Evolutionary conservation across 2,888 invertebrate species (phyloP), one percentile per base, ranked within the genome.

Genomic region (Caenorhabditis doughertyi): DNA sequence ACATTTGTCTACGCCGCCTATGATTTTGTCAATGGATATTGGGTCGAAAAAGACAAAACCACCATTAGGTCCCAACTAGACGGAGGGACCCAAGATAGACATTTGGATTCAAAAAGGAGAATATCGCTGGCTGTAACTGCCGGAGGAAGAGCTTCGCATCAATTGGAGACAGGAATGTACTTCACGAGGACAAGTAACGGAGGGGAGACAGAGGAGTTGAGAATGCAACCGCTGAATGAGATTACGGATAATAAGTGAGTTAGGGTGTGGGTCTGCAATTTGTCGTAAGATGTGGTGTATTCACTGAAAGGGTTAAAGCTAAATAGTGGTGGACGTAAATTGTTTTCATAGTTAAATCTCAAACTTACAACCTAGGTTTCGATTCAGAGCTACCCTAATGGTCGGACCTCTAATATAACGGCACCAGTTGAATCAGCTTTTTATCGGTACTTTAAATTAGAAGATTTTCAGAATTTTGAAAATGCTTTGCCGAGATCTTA

Each of bases 121-220:
- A 81, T 91, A n/a, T 85, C 90, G 18, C 60, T 90, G 53, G 83
- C 88, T 16, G 87, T 91, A 9, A 81, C 87, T 5, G 87, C 91
- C 9, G 89, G 89, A 27, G 87, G 89, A 53, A 65, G 88, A 32
- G 86, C 89, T 5, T 85, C 88, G 11, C 89, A 89, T 83, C 89
- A 90, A 64, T 81, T 91, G 44, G 89, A 89, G 23, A 79, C 88
- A 16, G 91, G 89, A 27, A 91, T 91, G 90, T 91, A 91, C 79
- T 91, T 89, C 77, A 87, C 89, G 23, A 85, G 89, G 44, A 88
- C 81, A 4, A 86, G 88, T 68, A 79, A 81, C 8, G 85, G 86
- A 27, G 86, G 87, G 55, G 87, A 89, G 62, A 87, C 88, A 32
- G 90, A 90, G 44, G 87, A 84, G 65, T 49, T 91, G 32, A 72